phyloP scores from a whole-genome alignment of 2,113 vertebrate species.

The Murina feae region DNA sequence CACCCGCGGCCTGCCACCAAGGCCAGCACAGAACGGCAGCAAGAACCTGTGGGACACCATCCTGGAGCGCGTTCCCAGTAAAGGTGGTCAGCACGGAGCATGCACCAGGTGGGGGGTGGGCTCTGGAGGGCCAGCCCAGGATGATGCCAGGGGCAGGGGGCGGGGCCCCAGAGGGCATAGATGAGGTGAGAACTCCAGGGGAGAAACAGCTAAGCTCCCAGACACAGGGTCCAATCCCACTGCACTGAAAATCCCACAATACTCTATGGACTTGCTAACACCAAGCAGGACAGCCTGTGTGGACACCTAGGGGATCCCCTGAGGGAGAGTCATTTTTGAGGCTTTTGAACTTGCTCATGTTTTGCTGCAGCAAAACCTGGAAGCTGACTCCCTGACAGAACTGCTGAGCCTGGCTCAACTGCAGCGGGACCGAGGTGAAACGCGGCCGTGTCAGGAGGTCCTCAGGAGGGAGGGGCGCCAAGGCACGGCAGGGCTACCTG shows the following conservation, averaged over 20 bases:
- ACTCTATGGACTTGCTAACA: fast-evolving
- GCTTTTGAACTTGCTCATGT: neutral
- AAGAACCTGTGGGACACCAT: fast-evolving
- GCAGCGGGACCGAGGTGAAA: neutral
- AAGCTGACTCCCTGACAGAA: neutral
- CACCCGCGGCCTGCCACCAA: neutral
- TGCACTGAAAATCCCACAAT: neutral
- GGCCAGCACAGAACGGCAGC: conserved; percentile 31
- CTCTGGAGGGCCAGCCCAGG: conserved; percentile 12
- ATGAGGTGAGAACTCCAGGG: neutral
- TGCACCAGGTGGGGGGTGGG: neutral
- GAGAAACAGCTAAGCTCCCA: neutral
- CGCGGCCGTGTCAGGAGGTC: neutral
- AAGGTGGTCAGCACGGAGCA: neutral
- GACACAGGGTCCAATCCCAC: neutral
- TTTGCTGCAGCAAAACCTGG: neutral
- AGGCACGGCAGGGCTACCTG: neutral
- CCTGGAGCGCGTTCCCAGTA: neutral
- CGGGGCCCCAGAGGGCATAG: neutral
- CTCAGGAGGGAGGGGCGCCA: neutral
- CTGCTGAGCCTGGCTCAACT: fast-evolving
- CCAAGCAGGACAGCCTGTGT: neutral
- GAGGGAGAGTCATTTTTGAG: neutral
- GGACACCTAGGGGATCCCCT: fast-evolving
- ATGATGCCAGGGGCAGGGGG: fast-evolving